Evolutionary conservation across 35 echinoderm and acorn worm species (phyloP).

Genomic region (Apostichopus japonicus): DNA sequence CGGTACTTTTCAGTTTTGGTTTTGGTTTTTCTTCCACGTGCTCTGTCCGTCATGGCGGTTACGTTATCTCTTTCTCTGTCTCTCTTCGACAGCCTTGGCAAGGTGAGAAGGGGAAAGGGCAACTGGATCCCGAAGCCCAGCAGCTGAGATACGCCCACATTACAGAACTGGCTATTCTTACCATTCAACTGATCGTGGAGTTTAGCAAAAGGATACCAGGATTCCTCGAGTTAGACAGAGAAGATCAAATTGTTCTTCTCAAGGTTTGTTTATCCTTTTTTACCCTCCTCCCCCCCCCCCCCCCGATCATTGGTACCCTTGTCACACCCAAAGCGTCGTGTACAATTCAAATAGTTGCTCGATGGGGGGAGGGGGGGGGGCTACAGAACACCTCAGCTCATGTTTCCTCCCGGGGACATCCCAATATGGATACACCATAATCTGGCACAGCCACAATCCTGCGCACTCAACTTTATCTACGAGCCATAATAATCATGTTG

Average conservation of each 20-base stretch:
- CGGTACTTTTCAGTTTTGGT: too few species aligned
- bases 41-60: too few species aligned
- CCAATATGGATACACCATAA: too few species aligned
- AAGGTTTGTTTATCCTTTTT: conserved; percentile 69
- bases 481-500: too few species aligned
- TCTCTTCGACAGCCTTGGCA: conserved; percentile 75
- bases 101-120: conserved; percentile 16
- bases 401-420: too few species aligned
- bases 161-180: conserved; percentile 95
- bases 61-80: not conserved
- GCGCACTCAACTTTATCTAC: too few species aligned
- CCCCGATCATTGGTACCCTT: not conserved
- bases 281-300: not conserved
- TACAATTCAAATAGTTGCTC: too few species aligned
- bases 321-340: too few species aligned
- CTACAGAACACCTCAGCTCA: too few species aligned
- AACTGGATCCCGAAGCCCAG: conserved; percentile 67
- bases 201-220: conserved; percentile 98
- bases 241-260: conserved; percentile 96
- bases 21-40: too few species aligned
- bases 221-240: conserved; percentile 82
- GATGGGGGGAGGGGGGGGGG: too few species aligned
- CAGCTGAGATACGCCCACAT: conserved; percentile 96
- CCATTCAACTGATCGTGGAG: conserved; percentile 98
- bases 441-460: too few species aligned